phyloP scores from a whole-genome alignment of 2,113 vertebrate species.

The Maccullochella peelii region DNA sequence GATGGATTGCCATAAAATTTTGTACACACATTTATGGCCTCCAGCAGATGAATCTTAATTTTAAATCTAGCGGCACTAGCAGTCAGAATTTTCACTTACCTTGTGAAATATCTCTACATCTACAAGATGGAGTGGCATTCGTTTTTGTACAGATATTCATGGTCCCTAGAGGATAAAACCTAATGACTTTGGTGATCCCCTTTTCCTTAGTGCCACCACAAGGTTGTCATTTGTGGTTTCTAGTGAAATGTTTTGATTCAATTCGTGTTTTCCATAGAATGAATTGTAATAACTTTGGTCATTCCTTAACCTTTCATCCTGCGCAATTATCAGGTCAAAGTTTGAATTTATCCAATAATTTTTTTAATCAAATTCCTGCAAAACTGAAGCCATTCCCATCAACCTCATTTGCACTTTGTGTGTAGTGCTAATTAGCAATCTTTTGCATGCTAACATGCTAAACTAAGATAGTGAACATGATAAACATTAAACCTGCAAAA shows the following conservation, averaged over 20 bases:
- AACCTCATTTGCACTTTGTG: not conserved
- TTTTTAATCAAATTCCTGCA: not conserved
- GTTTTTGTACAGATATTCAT: not conserved
- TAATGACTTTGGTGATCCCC: not conserved
- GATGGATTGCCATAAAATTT: not conserved
- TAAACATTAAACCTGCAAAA: not conserved
- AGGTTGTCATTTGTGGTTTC: not conserved
- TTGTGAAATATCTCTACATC: not conserved
- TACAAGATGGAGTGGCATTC: not conserved
- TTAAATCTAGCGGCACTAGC: too few species aligned
- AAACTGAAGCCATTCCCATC: not conserved
- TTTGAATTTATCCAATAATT: not conserved
- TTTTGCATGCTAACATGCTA: not conserved
- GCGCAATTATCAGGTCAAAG: too few species aligned
- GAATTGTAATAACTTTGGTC: too few species aligned
- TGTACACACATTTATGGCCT: too few species aligned
- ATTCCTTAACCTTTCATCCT: not conserved
- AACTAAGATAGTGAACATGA: too few species aligned
- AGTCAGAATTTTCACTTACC: not conserved
- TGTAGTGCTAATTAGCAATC: not conserved
- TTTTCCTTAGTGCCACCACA: not conserved
- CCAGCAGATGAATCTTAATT: not conserved
- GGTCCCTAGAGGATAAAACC: not conserved
- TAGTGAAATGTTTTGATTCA: not conserved
- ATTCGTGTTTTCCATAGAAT: not conserved